phyloP scores from a whole-genome alignment of 2,888 invertebrate species.

The Lamellibrachia columna region DNA sequence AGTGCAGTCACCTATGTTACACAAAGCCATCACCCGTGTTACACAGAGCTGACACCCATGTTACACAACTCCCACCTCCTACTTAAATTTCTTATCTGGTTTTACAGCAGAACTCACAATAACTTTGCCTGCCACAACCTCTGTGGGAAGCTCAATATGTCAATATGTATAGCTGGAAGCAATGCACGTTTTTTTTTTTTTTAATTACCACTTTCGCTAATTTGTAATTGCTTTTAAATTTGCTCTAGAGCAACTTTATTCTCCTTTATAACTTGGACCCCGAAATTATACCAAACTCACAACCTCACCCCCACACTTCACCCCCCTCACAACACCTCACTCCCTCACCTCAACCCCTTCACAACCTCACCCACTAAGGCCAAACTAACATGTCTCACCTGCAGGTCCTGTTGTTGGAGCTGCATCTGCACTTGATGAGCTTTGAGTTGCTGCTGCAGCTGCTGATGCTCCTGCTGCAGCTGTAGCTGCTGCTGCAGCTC shows the following conservation, averaged over 20 bases:
- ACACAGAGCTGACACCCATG: too few relatives aligned
- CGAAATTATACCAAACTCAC: too few relatives aligned
- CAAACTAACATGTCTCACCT: constrained; percentile 32
- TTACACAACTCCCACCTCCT: neutral
- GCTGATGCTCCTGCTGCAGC: constrained; percentile 56
- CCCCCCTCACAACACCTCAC: neutral
- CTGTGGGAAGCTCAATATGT: too few relatives aligned
- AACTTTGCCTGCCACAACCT: too few relatives aligned
- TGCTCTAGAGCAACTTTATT: neutral
- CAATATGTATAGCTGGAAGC: too few relatives aligned
- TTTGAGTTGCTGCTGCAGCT: constrained; percentile 62
- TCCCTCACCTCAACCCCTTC: too few relatives aligned
- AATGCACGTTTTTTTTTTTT: too few relatives aligned
- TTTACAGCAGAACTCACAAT: too few relatives aligned
- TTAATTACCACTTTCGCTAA: neutral
- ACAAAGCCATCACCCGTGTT: too few relatives aligned
- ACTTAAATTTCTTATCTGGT: too few relatives aligned
- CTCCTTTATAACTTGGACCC: neutral
- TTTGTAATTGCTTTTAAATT: neutral
- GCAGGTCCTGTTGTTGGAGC: constrained; percentile 47
- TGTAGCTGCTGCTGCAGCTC: constrained; percentile 52
- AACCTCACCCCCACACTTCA: too few relatives aligned
- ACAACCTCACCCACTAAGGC: constrained; percentile 32
- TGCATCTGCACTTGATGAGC: constrained; percentile 65
- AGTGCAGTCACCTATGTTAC: too few relatives aligned